Evolutionary conservation across 1,140 invertebrate genomes (phyloP).

Genomic region (Triops cancriformis): DNA sequence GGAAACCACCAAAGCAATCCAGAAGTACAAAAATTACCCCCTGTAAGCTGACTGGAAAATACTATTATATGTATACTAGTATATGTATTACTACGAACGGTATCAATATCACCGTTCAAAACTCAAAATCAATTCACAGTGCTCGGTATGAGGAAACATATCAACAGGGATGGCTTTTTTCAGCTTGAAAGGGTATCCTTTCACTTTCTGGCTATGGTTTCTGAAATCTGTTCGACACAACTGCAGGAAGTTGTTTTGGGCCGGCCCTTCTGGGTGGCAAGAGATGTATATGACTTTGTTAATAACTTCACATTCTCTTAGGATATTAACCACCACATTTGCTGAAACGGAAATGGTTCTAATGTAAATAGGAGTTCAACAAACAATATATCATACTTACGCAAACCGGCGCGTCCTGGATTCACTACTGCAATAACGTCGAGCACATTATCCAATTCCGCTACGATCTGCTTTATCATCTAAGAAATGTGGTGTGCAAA

Average conservation of each 20-base stretch:
- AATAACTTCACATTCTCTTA: conserved; percentile 40
- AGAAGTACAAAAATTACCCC: too few relatives aligned
- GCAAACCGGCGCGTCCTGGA: conserved; percentile 35
- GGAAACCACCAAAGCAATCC: too few relatives aligned
- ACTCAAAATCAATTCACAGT: conserved; percentile 49
- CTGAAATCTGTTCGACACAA: conserved; percentile 27
- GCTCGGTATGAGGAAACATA: conserved; percentile 51
- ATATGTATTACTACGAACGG: not conserved
- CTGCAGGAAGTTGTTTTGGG: conserved; percentile 44
- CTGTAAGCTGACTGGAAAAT: too few relatives aligned
- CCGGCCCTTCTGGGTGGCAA: conserved; percentile 42
- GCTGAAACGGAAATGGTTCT: conserved; percentile 38
- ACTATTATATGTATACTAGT: too few relatives aligned
- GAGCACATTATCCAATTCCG: conserved; percentile 30
- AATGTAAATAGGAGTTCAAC: conserved; percentile 18
- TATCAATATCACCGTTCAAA: conserved; percentile 39
- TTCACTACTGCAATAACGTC: conserved; percentile 34
- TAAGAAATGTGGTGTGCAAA: too few relatives aligned
- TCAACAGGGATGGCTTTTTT: conserved; percentile 46
- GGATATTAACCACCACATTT: conserved; percentile 39
- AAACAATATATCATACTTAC: conserved; percentile 31
- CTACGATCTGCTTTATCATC: conserved; percentile 27
- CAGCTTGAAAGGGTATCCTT: conserved; percentile 32
- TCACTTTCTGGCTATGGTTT: conserved; percentile 21
- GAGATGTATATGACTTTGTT: conserved; percentile 45